Evolutionary conservation across 23 tunicate genomes (phyloP).

Genomic region (Trididemnum clinides): DNA sequence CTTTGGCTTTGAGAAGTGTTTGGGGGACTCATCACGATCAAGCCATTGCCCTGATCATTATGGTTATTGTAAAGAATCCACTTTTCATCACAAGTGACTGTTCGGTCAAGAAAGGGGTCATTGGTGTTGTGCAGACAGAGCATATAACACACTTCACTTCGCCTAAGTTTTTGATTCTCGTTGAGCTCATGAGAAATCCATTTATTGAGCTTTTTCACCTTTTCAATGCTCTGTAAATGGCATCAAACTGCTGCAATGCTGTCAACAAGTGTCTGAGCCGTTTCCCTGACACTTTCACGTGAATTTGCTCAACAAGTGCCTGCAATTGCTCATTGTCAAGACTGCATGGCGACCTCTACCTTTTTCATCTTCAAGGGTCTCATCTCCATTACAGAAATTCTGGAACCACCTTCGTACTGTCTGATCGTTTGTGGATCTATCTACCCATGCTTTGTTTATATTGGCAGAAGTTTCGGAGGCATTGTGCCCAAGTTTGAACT

Average conservation of each 20-base stretch:
- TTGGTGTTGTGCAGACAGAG: background rate
- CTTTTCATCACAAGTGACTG: background rate
- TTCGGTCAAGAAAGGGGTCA: background rate
- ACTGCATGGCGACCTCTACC: background rate
- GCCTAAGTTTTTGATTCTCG: background rate
- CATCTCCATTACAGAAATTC: background rate
- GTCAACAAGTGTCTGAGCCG: background rate
- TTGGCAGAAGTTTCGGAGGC: background rate
- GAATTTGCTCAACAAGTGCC: background rate
- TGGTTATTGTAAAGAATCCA: background rate
- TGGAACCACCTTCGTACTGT: background rate
- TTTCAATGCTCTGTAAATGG: background rate
- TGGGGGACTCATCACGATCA: background rate
- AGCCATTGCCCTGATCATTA: background rate
- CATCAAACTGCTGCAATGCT: background rate
- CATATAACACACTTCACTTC: too few species aligned
- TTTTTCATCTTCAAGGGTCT: background rate
- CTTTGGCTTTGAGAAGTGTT: background rate
- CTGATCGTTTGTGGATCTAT: background rate
- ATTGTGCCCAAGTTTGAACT: background rate
- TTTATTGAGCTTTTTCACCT: background rate
- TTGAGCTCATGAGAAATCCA: too few species aligned
- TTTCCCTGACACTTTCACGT: background rate
- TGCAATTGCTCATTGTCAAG: too few species aligned
- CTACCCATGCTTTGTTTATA: background rate